Base-by-base conservation (phyloP, 1,140 invertebrate genomes). In the Drosophila subobscura region DNA sequence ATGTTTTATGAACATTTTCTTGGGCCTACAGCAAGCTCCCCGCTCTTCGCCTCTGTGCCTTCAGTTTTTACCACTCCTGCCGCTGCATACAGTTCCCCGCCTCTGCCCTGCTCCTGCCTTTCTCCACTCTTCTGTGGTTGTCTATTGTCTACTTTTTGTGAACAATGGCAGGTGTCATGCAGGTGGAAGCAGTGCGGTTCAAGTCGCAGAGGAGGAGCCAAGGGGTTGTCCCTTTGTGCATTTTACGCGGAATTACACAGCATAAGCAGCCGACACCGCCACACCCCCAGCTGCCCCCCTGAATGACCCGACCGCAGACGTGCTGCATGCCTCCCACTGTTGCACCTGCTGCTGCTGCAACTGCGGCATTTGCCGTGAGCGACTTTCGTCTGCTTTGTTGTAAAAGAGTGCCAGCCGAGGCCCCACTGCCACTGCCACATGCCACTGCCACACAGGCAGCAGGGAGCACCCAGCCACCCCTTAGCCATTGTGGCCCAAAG, bases 191-290 rank as follows among this genome's bases (percentile, higher is more conserved):
- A 41, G 45, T 47, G 70, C 58, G 52, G 71, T 55, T 56, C 59
- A 52, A 56, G 71, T 20, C 16, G 53, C 52, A 42, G 40, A 25
- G 37, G 3, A n/a, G 25, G 37, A 4, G 45, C 22, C 51, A 59
- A 73, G 59, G 71, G 70, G 66, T 52, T 73, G 64, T 81, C 65
- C 77, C 73, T 86, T 86, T 86, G 81, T 86, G 74, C 83, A 81
- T 86, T 86, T 86, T 86, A 86, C 83, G 83, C 81, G 81, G 77
- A 86, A 86, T 86, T 86, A 86, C 81, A 80, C 74, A 77, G 65
- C 58, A 81, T 86, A 86, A 86, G 77, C 81, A 85, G 81, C 76
- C 76, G 61, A 52, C 65, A 65, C 60, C 71, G 46, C 41, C 42
- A 20, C 7, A 25, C 29, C 45, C 22, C 50, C 22, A 20, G 1